These are phyloP conservation scores for Sebastes kiyomatsui DNA, from an alignment of 2,797 vertebrate species.

Conservation along the genomic window DNA sequence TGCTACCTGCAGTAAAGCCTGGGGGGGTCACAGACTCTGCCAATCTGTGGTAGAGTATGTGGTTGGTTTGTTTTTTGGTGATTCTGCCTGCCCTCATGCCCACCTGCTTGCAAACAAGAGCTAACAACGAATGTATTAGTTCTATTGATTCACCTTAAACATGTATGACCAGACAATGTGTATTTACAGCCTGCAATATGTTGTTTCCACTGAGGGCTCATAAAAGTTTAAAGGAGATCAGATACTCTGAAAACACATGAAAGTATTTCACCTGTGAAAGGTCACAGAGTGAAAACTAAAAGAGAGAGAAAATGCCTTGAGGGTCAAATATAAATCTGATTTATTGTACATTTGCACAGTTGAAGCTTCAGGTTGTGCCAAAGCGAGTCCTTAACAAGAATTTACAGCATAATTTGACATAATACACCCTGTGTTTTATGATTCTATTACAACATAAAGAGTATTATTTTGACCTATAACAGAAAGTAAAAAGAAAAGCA, in stretches of 20 bases:
- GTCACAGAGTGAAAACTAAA: constrained; percentile 9
- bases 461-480: constrained; percentile 27
- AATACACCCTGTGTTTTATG: constrained; percentile 35
- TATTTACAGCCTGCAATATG: constrained; percentile 9
- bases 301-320: background rate
- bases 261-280: constrained; percentile 15
- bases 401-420: constrained; percentile 32
- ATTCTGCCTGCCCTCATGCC: background rate
- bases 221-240: constrained; percentile 3
- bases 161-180: background rate
- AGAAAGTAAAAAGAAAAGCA: constrained; percentile 32
- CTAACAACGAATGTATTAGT: background rate
- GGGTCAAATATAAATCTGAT: constrained; percentile 15
- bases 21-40: background rate
- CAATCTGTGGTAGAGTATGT: background rate
- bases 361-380: background rate
- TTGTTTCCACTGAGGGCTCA: background rate
- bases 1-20: background rate
- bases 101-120: background rate
- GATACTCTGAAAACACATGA: background rate
- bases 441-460: constrained; percentile 7
- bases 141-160: constrained; percentile 7
- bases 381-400: constrained; percentile 22
- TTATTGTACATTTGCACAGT: constrained; percentile 1
- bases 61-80: background rate